Base-by-base conservation (phyloP, 2,113 vertebrate genomes). In the Rafetus swinhoei region DNA sequence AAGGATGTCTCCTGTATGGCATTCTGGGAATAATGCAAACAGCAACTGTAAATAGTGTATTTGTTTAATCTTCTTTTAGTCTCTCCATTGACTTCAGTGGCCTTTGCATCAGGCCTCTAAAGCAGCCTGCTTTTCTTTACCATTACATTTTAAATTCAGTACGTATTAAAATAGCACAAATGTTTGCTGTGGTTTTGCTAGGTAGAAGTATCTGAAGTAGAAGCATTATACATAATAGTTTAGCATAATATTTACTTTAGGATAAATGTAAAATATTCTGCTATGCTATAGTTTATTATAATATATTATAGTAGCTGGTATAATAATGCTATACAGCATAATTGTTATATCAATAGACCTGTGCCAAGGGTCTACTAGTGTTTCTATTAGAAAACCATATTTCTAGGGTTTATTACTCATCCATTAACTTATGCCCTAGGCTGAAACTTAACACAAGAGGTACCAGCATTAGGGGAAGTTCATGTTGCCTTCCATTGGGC, bases 351-450 rank as follows among this genome's bases (percentile, higher is more conserved):
- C 84, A 89, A n/a, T 95, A 53, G 14, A 85, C 84, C 74, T 16
- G 0, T 89, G 94, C 86, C 83, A 90, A 89, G 59, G 82, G 90
- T 74, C 90, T 94, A 90, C 74, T 79, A 85, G n/a, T 90, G 81
- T 94, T 93, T 93, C 86, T 92, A 90, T 60, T 93, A 93, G 92
- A 95, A 93, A 93, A 92, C 74, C 59, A 76, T 56, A 93, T 95
- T 94, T 96, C 88, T 86, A 86, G 85, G 65, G 55, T 80, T 96
- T 96, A 69, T 86, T 90, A 90, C 91, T 93, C n/a, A 88, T 74
- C 65, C 39, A 79, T 93, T 90, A 79, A 81, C 74, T 88, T 81
- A 90, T 93, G 93, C 91, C 93, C 90, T 83, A 90, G 92, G 91
- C 91, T 95, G 53, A 89, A 95, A 92, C n/a, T 87, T 94, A 72